Evolutionary conservation across 2,113 vertebrate species (phyloP).

Genomic region (Anser cygnoides): DNA sequence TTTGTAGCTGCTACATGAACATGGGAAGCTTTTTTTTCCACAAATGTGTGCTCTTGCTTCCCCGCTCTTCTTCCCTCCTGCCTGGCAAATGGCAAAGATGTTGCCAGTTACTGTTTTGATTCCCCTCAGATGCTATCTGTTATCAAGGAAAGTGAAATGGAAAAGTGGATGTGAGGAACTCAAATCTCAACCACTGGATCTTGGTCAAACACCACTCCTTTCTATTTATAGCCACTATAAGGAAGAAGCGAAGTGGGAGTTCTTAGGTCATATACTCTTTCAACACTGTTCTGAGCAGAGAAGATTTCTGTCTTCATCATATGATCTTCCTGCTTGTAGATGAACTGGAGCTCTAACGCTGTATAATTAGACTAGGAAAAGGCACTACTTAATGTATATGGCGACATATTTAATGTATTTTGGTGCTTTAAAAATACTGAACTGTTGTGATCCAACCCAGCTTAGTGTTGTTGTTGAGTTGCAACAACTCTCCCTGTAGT

Average conservation of each 20-base stretch:
- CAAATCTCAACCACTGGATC: background rate
- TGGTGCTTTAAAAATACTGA: background rate
- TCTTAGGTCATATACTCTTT: background rate
- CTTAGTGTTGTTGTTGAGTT: background rate
- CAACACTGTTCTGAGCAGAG: background rate
- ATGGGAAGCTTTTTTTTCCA: background rate
- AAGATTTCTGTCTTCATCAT: background rate
- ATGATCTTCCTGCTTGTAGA: background rate
- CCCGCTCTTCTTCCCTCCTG: background rate
- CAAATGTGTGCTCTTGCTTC: background rate
- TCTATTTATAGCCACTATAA: background rate
- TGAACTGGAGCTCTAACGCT: background rate
- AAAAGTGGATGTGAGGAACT: background rate
- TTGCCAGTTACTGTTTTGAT: background rate
- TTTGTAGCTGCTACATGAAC: background rate
- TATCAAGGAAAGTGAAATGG: background rate
- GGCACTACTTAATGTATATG: background rate
- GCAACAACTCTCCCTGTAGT: background rate
- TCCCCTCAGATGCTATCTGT: background rate
- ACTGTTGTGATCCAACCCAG: background rate
- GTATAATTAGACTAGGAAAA: background rate
- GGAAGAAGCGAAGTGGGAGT: background rate
- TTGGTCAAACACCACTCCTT: background rate
- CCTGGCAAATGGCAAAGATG: background rate
- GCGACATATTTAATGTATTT: background rate